phyloP scores from a whole-genome alignment of 1,140 invertebrate species.

The Saxidomus purpurata region DNA sequence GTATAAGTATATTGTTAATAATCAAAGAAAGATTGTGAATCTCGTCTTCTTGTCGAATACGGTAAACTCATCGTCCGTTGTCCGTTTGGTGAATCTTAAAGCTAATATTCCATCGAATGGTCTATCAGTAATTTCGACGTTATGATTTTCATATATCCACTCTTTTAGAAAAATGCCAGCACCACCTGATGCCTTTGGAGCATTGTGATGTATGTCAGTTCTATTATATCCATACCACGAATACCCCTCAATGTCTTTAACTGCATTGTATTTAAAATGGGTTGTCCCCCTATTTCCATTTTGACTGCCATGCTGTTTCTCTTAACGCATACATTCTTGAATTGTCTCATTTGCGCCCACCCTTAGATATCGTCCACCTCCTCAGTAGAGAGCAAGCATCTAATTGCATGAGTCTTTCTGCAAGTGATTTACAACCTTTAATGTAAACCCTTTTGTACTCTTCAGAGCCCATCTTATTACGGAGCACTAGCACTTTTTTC shows the following conservation, averaged over 20 bases:
- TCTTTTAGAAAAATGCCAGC: conserved; percentile 16
- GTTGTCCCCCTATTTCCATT: background rate
- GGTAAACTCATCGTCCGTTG: background rate
- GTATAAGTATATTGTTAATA: too few relatives aligned
- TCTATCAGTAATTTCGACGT: conserved; percentile 2
- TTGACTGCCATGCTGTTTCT: background rate
- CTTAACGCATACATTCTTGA: background rate
- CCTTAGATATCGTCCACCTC: background rate
- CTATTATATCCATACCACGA: conserved; percentile 18
- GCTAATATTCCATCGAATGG: conserved; percentile 21
- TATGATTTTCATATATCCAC: background rate
- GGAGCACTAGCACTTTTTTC: too few relatives aligned
- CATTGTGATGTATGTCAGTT: conserved; percentile 18
- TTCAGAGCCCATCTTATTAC: background rate
- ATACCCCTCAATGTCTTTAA: conserved; percentile 25
- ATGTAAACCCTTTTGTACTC: background rate
- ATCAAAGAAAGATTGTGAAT: too few relatives aligned
- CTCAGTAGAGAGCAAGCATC: background rate
- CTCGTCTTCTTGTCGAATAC: background rate
- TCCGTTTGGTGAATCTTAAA: background rate
- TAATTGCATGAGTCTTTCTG: conserved; percentile 2
- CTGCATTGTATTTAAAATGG: background rate
- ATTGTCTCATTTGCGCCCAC: background rate
- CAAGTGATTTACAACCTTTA: background rate
- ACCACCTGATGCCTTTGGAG: conserved; percentile 23